phyloP scores from a whole-genome alignment of 2,113 vertebrate species.

The Caranx ignobilis region DNA sequence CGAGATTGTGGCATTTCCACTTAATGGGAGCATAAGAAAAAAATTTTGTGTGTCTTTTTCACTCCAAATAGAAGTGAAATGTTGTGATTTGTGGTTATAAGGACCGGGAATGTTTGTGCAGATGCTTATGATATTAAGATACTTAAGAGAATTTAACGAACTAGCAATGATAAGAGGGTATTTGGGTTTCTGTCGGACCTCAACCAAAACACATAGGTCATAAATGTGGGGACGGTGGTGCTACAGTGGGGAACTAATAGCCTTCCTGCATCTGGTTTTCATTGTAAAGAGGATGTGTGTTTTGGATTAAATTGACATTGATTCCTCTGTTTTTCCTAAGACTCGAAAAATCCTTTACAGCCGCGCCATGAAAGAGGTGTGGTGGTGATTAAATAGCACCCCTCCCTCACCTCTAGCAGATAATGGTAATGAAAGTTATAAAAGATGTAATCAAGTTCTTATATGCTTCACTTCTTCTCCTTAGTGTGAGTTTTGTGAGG shows the following conservation, averaged over 20 bases:
- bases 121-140: constrained; percentile 70
- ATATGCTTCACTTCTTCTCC: constrained; percentile 51
- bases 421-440: constrained; percentile 55
- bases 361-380: constrained; percentile 54
- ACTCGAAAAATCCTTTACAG: constrained; percentile 65
- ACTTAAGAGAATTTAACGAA: constrained; percentile 54
- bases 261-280: constrained; percentile 80
- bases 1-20: constrained; percentile 34
- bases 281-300: constrained; percentile 82
- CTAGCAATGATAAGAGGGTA: constrained; percentile 65
- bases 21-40: constrained; percentile 37
- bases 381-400: constrained; percentile 61
- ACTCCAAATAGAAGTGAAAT: constrained; percentile 38
- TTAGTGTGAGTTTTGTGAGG: constrained; percentile 34
- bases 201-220: constrained; percentile 78
- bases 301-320: constrained; percentile 81
- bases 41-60: constrained; percentile 29
- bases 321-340: constrained; percentile 79
- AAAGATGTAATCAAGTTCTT: constrained; percentile 70
- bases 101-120: constrained; percentile 58
- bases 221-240: constrained; percentile 75
- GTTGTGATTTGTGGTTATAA: constrained; percentile 57
- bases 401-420: constrained; percentile 54
- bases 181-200: constrained; percentile 73
- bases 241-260: constrained; percentile 76